These are phyloP conservation scores for Leptura quadrifasciata DNA, from an alignment of 2,888 invertebrate genomes.

Conservation along the genomic window DNA sequence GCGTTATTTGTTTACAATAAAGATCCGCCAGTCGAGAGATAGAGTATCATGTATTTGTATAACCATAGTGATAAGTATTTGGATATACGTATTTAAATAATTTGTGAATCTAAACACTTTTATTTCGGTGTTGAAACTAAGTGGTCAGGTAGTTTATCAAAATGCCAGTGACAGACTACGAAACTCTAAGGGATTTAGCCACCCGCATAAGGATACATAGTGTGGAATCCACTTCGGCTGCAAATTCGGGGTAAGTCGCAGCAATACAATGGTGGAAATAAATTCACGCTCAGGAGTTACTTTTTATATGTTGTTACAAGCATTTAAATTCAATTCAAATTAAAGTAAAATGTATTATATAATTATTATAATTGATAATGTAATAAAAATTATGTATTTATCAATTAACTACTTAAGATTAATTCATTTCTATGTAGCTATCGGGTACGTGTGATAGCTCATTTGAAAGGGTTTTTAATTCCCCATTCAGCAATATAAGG, in stretches of 20 bases:
- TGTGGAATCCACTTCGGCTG: slow-evolving; percentile 92
- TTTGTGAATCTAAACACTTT: not conserved
- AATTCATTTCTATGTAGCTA: too few species aligned
- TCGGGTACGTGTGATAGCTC: too few species aligned
- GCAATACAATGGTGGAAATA: not conserved
- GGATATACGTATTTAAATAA: slow-evolving; percentile 28
- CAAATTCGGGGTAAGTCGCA: slow-evolving; percentile 92
- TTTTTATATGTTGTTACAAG: too few species aligned
- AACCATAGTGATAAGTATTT: not conserved
- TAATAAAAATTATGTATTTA: too few species aligned
- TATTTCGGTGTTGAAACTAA: slow-evolving; percentile 15
- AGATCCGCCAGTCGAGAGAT: slow-evolving; percentile 22
- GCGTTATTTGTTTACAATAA: slow-evolving; percentile 6
- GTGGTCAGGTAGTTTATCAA: slow-evolving; percentile 38
- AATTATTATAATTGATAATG: too few species aligned
- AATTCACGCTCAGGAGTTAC: too few species aligned
- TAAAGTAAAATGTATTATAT: too few species aligned
- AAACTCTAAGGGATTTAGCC: slow-evolving; percentile 92
- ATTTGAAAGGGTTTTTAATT: too few species aligned
- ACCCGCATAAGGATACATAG: slow-evolving; percentile 95
- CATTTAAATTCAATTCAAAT: too few species aligned
- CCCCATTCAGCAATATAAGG: too few species aligned
- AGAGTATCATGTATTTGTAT: slow-evolving; percentile 25
- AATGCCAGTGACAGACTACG: slow-evolving; percentile 71
- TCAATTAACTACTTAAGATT: too few species aligned